phyloP scores from a whole-genome alignment of 2,888 invertebrate species.

The Sarcophaga carnaria region DNA sequence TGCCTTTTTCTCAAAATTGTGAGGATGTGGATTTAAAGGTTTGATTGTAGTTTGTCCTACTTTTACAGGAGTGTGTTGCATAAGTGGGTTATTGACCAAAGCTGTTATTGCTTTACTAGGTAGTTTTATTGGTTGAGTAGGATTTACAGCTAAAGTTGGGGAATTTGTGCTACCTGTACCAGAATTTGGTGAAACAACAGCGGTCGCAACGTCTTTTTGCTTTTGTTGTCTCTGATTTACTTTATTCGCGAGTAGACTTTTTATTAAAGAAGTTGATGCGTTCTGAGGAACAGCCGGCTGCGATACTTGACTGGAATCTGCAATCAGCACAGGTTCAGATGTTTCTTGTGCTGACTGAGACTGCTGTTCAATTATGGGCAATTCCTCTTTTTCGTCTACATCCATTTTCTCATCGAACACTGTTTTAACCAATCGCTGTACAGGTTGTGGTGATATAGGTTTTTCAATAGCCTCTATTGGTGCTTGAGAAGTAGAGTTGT shows the following conservation, averaged over 20 bases:
- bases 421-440: constrained; percentile 30
- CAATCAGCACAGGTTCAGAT: background rate
- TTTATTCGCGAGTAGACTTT: constrained; percentile 96
- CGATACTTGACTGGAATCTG: constrained; percentile 33
- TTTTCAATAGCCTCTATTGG: background rate
- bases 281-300: constrained; percentile 56
- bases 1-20: constrained; percentile 77
- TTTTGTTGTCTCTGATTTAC: constrained; percentile 88
- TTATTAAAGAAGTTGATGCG: constrained; percentile 90
- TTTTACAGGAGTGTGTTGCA: constrained; percentile 80
- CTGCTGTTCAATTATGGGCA: background rate
- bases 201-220: constrained; percentile 84
- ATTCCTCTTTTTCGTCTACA: constrained; percentile 41
- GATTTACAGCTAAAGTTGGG: constrained; percentile 69
- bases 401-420: constrained; percentile 58
- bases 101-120: constrained; percentile 79
- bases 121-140: constrained; percentile 78
- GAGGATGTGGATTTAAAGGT: constrained; percentile 76
- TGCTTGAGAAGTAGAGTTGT: background rate
- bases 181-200: constrained; percentile 80
- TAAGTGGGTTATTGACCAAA: constrained; percentile 80
- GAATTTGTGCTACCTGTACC: constrained; percentile 70
- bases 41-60: constrained; percentile 81
- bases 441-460: background rate
- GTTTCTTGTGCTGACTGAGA: background rate